These are phyloP conservation scores for Atherinomorus stipes DNA, from an alignment of 2,113 vertebrate genomes.

Conservation along the genomic window DNA sequence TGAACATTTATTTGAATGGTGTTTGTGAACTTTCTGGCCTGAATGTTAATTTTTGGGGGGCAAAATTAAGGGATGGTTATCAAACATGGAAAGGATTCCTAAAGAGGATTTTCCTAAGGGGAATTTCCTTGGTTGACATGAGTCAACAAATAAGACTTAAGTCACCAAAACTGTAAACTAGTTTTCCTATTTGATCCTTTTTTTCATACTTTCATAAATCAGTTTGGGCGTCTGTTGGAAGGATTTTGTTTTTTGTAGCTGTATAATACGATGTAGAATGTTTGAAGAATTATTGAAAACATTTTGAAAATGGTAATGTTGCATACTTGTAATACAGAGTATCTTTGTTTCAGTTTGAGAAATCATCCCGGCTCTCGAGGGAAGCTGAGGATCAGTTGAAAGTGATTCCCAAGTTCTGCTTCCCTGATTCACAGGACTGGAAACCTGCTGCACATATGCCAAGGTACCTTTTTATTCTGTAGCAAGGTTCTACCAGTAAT, in stretches of 20 bases:
- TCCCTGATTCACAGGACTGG: constrained; percentile 95
- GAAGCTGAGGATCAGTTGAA: constrained; percentile 95
- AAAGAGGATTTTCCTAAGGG: background rate
- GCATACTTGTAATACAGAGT: background rate
- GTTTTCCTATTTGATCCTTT: background rate
- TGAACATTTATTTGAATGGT: constrained; percentile 6
- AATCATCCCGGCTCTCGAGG: constrained; percentile 88
- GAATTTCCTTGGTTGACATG: background rate
- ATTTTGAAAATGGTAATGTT: background rate
- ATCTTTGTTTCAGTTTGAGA: constrained; percentile 87
- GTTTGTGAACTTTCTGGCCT: background rate
- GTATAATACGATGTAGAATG: too few relatives aligned
- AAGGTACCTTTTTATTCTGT: constrained; percentile 82
- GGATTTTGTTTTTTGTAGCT: background rate
- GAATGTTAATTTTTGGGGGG: constrained; percentile 32
- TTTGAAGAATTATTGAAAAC: background rate
- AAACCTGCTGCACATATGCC: constrained; percentile 87
- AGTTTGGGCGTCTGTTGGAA: background rate
- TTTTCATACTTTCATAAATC: background rate
- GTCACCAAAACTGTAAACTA: background rate
- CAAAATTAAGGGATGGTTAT: constrained; percentile 12
- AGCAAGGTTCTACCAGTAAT: constrained; percentile 1
- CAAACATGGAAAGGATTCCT: background rate
- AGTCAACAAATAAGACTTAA: background rate
- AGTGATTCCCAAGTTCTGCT: constrained; percentile 97